Evolutionary conservation across 2,797 vertebrate species (phyloP), one percentile per base, ranked within the genome.

Genomic region (Tiaroga cobitis): DNA sequence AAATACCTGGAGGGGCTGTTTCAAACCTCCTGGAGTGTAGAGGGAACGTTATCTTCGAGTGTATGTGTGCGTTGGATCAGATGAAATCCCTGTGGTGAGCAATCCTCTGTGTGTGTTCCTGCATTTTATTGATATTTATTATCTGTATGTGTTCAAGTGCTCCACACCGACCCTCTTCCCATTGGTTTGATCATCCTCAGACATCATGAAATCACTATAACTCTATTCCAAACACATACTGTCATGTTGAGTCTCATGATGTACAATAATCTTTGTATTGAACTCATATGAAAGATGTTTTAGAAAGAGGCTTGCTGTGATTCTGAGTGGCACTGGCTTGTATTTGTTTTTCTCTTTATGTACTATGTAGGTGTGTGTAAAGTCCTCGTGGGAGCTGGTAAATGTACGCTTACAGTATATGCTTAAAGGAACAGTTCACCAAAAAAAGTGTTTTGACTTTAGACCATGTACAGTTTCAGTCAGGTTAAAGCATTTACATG

Each of bases 1-100:
- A 77, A 87, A 76, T 81, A 87, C 73, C 73, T 70, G 72, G 83
- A 85, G 79, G 72, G 75, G 49, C 90, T 86, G 90, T 86, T 84
- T 89, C 90, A 90, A 82, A 69, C 81, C 81, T 85, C 11, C 29
- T 89, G 83, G 76, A 80, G 76, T 19, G 83, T 13, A 56, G n/a
- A 59, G 65, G 65, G 49, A 43, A 43, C 2, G 74, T 68, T 84
- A 56, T 69, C 51, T 79, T 43, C 19, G 77, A 26, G 34, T 87
- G 86, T 90, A 87, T 90, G 85, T 79, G 88, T 89, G 69, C 37
- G 78, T 87, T 77, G 73, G 73, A 77, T 84, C 46, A 54, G 61
- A 69, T 80, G 19, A 84, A 77, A 59, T 69, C 63, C 65, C 81
- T 63, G 74, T 56, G 74, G 49, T 56, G 74, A 76, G 32, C 24